Evolutionary conservation across 2,113 vertebrate genomes (phyloP).

Genomic region (rat (Rattus norvegicus)): DNA sequence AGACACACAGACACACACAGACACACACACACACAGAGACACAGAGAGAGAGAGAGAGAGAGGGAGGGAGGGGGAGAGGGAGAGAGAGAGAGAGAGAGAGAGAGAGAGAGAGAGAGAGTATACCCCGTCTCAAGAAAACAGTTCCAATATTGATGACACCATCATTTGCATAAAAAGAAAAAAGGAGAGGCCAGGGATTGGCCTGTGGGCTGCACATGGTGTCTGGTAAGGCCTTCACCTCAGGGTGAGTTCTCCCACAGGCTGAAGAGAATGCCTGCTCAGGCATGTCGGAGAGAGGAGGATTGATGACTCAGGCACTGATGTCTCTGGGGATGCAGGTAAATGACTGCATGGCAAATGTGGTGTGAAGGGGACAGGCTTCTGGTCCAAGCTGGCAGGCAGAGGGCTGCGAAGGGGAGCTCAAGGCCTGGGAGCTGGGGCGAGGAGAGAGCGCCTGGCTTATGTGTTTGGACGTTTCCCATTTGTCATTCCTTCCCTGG

Average conservation of each 20-base stretch:
- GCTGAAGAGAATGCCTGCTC: slow-evolving; percentile 24
- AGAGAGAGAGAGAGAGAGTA: no score
- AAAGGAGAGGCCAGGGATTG: neutral
- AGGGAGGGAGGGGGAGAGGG: no score
- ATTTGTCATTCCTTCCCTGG: neutral
- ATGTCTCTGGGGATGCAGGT: slow-evolving; percentile 7
- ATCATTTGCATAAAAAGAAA: neutral
- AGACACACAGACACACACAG: no score
- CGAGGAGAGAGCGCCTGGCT: neutral
- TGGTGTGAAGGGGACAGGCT: neutral
- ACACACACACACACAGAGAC: no score
- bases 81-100: no score
- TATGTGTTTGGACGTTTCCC: neutral
- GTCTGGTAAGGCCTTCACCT: neutral
- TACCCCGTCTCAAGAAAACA: neutral
- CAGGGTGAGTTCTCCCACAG: slow-evolving; percentile 44
- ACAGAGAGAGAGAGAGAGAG: no score
- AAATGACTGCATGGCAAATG: neutral
- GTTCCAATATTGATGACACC: neutral
- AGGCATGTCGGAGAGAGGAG: neutral
- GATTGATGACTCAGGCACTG: slow-evolving; percentile 21
- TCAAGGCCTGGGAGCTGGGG: neutral
- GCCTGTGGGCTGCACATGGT: neutral
- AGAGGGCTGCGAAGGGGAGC: neutral
- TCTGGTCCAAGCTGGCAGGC: neutral